These are phyloP conservation scores for Scomber colias DNA, from an alignment of 2,113 vertebrate genomes.

Conservation along the genomic window DNA sequence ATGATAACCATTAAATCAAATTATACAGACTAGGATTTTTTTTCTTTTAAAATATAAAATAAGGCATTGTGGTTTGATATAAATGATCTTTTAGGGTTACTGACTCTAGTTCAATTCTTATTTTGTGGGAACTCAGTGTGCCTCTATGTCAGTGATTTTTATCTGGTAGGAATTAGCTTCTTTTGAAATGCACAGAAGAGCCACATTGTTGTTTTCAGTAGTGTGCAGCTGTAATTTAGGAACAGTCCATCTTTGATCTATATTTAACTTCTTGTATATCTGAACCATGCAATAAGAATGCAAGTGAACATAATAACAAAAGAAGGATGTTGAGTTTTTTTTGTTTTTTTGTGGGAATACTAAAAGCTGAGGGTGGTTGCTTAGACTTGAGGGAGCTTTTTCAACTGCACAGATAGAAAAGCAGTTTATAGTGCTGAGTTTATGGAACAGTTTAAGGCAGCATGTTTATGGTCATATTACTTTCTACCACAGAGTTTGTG, in stretches of 20 bases:
- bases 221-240: not conserved
- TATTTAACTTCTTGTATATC: slow-evolving; percentile 18
- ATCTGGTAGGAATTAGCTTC: not conserved
- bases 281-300: slow-evolving; percentile 6
- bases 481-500: slow-evolving; percentile 26
- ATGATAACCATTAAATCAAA: not conserved
- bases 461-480: slow-evolving; percentile 16
- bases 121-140: not conserved
- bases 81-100: not conserved
- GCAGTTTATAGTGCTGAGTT: slow-evolving; percentile 14
- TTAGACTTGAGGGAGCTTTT: not conserved
- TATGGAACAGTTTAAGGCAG: slow-evolving; percentile 18
- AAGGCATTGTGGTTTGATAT: not conserved
- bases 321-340: not conserved
- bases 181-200: slow-evolving; percentile 7
- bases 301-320: not conserved
- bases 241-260: slow-evolving; percentile 3
- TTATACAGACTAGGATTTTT: not conserved
- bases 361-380: not conserved
- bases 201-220: not conserved
- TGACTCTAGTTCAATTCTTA: not conserved
- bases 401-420: not conserved
- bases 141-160: not conserved
- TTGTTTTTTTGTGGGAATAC: not conserved
- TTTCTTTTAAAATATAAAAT: not conserved